These are phyloP conservation scores for Nannoperca australis DNA, from an alignment of 2,797 vertebrate species.

Conservation along the genomic window DNA sequence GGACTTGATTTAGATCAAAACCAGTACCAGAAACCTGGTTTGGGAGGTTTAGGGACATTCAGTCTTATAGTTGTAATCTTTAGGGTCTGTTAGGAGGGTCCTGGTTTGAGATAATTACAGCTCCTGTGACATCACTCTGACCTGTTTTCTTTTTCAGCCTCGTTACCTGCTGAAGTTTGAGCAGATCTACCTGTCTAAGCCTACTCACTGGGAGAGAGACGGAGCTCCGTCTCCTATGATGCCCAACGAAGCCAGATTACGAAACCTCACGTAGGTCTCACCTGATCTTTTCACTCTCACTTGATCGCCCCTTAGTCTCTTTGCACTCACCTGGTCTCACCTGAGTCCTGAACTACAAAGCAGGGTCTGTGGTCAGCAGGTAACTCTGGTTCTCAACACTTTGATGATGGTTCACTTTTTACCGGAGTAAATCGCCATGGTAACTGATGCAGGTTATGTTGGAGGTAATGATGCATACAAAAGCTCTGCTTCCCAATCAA, in stretches of 20 bases:
- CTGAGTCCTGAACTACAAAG: too few relatives aligned
- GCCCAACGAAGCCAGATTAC: constrained; percentile 96
- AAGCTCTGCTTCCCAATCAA: too few relatives aligned
- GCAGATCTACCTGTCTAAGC: constrained; percentile 98
- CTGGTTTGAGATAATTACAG: not conserved
- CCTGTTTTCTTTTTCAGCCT: constrained; percentile 82
- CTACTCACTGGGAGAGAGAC: constrained; percentile 98
- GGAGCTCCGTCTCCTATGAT: constrained; percentile 99
- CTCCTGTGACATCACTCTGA: constrained; percentile 3
- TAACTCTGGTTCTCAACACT: too few relatives aligned
- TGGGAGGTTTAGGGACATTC: not conserved
- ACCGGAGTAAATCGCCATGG: too few relatives aligned
- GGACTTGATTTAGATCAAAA: not conserved
- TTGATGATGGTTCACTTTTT: too few relatives aligned
- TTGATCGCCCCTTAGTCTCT: too few relatives aligned
- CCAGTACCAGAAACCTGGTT: not conserved
- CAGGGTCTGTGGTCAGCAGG: too few relatives aligned
- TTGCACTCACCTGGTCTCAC: too few relatives aligned
- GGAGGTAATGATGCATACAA: too few relatives aligned
- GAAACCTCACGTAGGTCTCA: constrained; percentile 94
- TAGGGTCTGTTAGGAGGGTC: not conserved
- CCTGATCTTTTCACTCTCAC: not conserved
- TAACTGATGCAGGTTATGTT: too few relatives aligned
- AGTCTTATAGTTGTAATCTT: not conserved
- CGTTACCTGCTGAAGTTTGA: constrained; percentile 97